Conservation (phyloP, 2,113 vertebrate genomes). For the Ia io region DNA sequence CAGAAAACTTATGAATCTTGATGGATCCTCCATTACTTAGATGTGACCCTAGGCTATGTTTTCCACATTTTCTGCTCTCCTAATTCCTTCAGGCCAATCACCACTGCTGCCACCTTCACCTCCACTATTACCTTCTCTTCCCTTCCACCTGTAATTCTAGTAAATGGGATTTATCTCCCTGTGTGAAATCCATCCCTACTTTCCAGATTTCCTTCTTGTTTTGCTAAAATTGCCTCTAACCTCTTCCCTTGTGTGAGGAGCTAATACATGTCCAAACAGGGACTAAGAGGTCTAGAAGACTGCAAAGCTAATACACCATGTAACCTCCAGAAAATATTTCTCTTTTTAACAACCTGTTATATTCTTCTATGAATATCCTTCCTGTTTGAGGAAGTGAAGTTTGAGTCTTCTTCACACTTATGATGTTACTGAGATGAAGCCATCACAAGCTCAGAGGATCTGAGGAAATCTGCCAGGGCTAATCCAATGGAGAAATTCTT, state of each 20-base stretch:
- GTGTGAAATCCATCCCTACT: not conserved
- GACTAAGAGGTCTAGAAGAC: not conserved
- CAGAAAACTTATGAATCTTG: not conserved
- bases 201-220: not conserved
- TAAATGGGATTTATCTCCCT: not conserved
- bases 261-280: not conserved
- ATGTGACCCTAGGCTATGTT: not conserved
- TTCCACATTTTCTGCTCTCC: not conserved
- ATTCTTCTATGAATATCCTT: not conserved
- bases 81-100: not conserved
- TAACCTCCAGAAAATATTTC: not conserved
- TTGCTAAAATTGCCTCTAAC: not conserved
- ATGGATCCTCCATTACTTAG: not conserved
- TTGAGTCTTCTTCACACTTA: not conserved
- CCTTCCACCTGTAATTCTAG: not conserved
- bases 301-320: not conserved
- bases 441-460: conserved; percentile 40
- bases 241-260: not conserved
- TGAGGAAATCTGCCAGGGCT: not conserved
- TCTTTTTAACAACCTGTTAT: not conserved
- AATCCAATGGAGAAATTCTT: not conserved
- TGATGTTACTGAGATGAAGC: not conserved
- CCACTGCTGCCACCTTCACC: not conserved
- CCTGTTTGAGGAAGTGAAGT: not conserved
- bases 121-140: not conserved